These are phyloP conservation scores for Phoeniculus purpureus DNA, from an alignment of 2,797 vertebrate genomes.

Conservation along the genomic window DNA sequence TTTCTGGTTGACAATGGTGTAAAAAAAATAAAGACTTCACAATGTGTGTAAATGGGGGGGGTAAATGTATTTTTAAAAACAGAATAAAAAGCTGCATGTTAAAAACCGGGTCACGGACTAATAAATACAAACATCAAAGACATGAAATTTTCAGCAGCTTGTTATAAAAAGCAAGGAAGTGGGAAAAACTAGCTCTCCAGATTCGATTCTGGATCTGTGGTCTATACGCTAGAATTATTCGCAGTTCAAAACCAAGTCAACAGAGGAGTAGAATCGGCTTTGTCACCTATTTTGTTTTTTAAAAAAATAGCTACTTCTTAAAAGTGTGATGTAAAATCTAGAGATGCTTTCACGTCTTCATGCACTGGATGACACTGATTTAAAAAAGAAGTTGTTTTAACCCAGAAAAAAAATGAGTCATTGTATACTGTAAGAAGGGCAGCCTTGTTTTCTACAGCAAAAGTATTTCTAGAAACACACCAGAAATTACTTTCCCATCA, in stretches of 20 bases:
- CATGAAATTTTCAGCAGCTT: conserved; percentile 72
- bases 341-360: conserved; percentile 49
- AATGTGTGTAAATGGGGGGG: conserved; percentile 65
- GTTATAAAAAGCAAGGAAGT: conserved; percentile 68
- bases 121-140: conserved; percentile 75
- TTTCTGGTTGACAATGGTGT: conserved; percentile 70
- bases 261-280: conserved; percentile 45
- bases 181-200: conserved; percentile 58
- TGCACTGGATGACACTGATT: conserved; percentile 50
- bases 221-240: conserved; percentile 31
- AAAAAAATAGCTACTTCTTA: conserved; percentile 55
- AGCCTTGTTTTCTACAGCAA: conserved; percentile 47
- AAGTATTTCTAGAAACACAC: conserved; percentile 56
- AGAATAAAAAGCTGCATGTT: conserved; percentile 76
- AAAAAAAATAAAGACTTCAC: conserved; percentile 68
- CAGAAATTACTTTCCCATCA: conserved; percentile 49
- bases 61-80: conserved; percentile 72
- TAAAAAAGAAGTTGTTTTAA: conserved; percentile 63
- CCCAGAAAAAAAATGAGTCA: conserved; percentile 63
- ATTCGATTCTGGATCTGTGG: conserved; percentile 33
- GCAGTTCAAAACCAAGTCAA: conserved; percentile 54
- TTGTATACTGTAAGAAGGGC: conserved; percentile 45
- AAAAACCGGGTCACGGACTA: conserved; percentile 72
- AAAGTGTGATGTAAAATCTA: conserved; percentile 69
- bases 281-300: conserved; percentile 19